Conservation (phyloP, 2,113 vertebrate genomes). For the Ciconia maguari region DNA sequence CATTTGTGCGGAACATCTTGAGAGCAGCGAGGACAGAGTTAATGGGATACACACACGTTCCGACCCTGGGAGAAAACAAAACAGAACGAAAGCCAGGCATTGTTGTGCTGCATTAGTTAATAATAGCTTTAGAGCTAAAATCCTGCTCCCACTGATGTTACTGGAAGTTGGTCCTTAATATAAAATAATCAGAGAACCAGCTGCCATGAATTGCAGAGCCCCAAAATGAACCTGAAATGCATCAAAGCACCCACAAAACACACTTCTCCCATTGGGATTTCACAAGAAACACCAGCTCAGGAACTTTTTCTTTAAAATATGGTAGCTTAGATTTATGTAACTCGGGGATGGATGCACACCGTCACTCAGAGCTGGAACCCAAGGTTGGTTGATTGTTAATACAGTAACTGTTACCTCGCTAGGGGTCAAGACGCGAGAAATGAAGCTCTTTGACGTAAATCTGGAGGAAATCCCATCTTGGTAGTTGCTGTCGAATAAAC, state of each 20-base stretch:
- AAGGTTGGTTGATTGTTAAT: neutral
- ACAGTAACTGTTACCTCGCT: neutral
- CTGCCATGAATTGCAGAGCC: constrained; percentile 26
- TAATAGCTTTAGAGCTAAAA: constrained; percentile 63
- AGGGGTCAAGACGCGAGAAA: neutral
- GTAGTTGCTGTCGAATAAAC: neutral
- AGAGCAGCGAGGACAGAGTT: constrained; percentile 66
- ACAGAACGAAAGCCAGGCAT: constrained; percentile 65
- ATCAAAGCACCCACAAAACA: neutral
- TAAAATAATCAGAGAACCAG: constrained; percentile 61
- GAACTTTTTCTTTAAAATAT: neutral
- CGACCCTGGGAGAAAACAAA: constrained; percentile 58
- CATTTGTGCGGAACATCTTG: constrained; percentile 62
- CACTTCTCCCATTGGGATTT: neutral
- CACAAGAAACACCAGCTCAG: neutral
- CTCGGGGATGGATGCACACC: neutral
- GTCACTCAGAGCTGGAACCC: neutral
- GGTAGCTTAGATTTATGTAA: neutral
- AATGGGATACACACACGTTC: constrained; percentile 67
- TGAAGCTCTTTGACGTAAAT: neutral
- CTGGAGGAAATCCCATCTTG: neutral
- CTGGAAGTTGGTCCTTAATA: constrained; percentile 56
- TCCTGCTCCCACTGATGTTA: constrained; percentile 55
- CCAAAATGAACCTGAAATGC: constrained; percentile 3
- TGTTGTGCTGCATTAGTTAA: constrained; percentile 66